Conservation (phyloP, 1,140 invertebrate genomes). For the Eupeodes corollae region DNA sequence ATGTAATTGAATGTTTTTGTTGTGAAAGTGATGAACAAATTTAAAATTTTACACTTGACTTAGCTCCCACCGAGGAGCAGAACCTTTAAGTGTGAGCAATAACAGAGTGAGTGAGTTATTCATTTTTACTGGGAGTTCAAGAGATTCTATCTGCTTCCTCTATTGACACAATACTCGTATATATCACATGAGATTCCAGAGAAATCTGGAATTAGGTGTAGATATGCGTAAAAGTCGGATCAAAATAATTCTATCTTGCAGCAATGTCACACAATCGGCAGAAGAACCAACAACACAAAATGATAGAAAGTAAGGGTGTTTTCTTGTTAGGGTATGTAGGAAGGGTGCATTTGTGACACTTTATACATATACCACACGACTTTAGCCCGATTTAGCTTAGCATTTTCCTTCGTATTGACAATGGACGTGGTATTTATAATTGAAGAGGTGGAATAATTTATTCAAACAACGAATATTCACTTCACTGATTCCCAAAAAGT, state of each 20-base stretch:
- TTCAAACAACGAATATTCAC: too few relatives aligned
- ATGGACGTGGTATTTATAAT: neutral
- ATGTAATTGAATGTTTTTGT: slow-evolving; percentile 10
- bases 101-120: too few relatives aligned
- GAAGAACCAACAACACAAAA: neutral
- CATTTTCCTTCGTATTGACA: neutral
- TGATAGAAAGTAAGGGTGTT: neutral
- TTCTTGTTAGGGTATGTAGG: too few relatives aligned
- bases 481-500: too few relatives aligned
- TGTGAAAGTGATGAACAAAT: slow-evolving; percentile 7
- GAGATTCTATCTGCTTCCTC: neutral
- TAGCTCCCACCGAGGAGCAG: neutral
- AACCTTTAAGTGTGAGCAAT: neutral
- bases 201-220: neutral
- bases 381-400: neutral
- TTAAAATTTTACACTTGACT: slow-evolving; percentile 10
- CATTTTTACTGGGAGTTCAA: neutral
- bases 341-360: too few relatives aligned
- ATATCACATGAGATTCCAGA: neutral
- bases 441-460: slow-evolving; percentile 6
- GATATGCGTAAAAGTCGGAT: slow-evolving; percentile 1
- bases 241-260: neutral
- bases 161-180: neutral
- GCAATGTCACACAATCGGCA: neutral
- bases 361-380: too few relatives aligned